Conservation (phyloP, 2,113 vertebrate species). For the Tyrannus savana region DNA sequence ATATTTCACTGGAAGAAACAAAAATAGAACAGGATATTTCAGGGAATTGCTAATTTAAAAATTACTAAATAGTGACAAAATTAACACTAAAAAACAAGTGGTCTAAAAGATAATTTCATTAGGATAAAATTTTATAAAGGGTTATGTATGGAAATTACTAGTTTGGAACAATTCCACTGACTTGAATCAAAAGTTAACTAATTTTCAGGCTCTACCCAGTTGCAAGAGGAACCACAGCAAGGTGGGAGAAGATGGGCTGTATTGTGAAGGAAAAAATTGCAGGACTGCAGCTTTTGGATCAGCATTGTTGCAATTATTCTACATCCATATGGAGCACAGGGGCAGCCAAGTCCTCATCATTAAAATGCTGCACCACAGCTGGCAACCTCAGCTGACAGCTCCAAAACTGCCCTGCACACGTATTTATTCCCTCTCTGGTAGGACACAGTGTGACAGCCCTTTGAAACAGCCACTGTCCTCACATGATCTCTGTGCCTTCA, state of each 20-base stretch:
- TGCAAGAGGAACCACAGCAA: background rate
- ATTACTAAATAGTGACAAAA: background rate
- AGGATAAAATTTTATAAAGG: background rate
- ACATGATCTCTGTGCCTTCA: background rate
- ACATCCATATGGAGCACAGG: background rate
- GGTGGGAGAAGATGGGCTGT: background rate
- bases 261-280: background rate
- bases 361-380: background rate
- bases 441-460: background rate
- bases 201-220: background rate
- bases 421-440: background rate
- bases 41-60: background rate
- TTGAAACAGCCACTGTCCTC: background rate
- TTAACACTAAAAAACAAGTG: background rate
- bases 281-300: background rate
- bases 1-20: background rate
- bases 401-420: background rate
- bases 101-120: background rate
- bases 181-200: background rate
- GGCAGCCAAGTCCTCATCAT: background rate
- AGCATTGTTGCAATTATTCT: background rate
- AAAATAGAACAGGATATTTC: background rate
- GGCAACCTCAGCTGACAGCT: background rate
- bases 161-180: background rate
- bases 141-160: background rate